Conservation (phyloP, 92 coral and sea anemone species). For the Umimayanthus kanabou region DNA sequence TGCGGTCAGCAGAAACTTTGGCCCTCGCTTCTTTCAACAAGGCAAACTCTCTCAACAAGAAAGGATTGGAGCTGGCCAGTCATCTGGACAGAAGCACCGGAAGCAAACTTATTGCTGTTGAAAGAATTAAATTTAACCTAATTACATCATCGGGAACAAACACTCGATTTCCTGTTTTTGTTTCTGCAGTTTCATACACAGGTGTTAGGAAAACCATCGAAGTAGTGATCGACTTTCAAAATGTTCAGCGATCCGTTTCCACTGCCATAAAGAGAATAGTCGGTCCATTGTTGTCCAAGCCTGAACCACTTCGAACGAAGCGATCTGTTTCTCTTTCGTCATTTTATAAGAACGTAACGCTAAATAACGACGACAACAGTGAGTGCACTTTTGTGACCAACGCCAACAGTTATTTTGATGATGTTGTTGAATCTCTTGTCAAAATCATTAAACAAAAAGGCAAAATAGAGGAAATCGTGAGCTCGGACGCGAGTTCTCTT, state of each 20-base stretch:
- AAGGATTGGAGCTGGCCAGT: slow-evolving; percentile 4
- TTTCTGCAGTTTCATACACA: slow-evolving; percentile 25
- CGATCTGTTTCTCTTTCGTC: neutral
- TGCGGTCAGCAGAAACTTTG: slow-evolving; percentile 1
- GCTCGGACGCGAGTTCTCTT: neutral
- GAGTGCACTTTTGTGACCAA: slow-evolving; percentile 42
- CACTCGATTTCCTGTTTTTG: slow-evolving; percentile 51
- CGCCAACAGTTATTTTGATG: slow-evolving; percentile 43
- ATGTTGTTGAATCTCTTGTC: slow-evolving; percentile 39
- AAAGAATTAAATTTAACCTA: slow-evolving; percentile 40
- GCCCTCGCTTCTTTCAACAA: neutral
- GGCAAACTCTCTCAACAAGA: neutral
- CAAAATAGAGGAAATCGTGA: neutral
- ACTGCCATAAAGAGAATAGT: slow-evolving; percentile 51
- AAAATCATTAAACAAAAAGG: slow-evolving; percentile 10
- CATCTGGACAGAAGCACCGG: slow-evolving; percentile 18
- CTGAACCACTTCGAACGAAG: neutral
- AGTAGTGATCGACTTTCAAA: slow-evolving; percentile 56
- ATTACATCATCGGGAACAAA: slow-evolving; percentile 45
- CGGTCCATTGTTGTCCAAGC: slow-evolving; percentile 27
- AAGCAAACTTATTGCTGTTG: slow-evolving; percentile 43
- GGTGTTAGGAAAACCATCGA: slow-evolving; percentile 42
- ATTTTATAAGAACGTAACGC: neutral
- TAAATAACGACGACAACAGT: neutral
- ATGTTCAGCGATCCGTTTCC: slow-evolving; percentile 46